phyloP scores from a whole-genome alignment of 2,797 vertebrate genomes.

The Acrossocheilus fasciatus region DNA sequence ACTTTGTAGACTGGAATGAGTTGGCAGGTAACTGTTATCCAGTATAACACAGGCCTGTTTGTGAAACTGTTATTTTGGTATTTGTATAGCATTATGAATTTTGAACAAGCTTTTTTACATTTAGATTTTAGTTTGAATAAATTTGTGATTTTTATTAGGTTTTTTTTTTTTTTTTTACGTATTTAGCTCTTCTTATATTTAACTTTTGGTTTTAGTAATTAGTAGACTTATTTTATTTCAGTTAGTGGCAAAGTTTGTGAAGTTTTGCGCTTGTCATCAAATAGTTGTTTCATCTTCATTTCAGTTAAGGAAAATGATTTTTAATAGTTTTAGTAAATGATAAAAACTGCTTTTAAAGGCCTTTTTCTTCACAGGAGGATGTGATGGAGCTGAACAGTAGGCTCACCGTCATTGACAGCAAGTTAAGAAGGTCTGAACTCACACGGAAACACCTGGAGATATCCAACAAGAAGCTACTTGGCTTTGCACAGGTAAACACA shows the following conservation, averaged over 20 bases:
- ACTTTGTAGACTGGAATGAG: background rate
- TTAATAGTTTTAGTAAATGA: background rate
- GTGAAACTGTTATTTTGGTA: background rate
- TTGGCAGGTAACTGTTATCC: background rate
- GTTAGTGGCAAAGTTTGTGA: background rate
- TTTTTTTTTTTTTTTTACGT: too few species aligned
- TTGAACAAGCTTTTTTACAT: background rate
- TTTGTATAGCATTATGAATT: background rate
- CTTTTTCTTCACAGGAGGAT: constrained; percentile 70
- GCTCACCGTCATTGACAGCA: constrained; percentile 78
- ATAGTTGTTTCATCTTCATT: background rate
- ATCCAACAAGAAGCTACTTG: constrained; percentile 87
- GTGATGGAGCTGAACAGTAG: constrained; percentile 80
- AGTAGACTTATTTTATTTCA: background rate
- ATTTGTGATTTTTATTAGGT: background rate
- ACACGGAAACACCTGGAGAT: constrained; percentile 86
- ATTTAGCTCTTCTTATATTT: background rate
- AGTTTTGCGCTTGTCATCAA: background rate
- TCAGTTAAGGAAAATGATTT: background rate
- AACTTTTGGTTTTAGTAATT: background rate
- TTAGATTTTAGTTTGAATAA: background rate
- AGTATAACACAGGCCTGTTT: background rate
- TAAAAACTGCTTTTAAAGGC: background rate
- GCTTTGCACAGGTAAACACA: constrained; percentile 85
- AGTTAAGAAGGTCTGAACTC: constrained; percentile 85